These are phyloP conservation scores for Ophiodon elongatus DNA, from an alignment of 2,113 vertebrate genomes.

Conservation along the genomic window DNA sequence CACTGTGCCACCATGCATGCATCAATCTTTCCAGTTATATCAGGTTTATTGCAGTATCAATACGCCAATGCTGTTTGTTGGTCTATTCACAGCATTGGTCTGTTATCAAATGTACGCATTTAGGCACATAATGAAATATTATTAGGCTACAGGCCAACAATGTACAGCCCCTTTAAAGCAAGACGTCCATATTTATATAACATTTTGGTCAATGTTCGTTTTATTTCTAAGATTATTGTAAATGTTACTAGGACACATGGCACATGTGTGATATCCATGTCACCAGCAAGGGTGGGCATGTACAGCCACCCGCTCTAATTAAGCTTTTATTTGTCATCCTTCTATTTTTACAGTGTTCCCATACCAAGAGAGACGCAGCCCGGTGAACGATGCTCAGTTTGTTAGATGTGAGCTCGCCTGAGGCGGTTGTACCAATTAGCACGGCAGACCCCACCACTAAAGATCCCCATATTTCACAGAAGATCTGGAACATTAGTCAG, in stretches of 20 bases:
- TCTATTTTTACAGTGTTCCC: constrained; percentile 32
- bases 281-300: not conserved
- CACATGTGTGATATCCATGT: not conserved
- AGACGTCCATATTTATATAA: not conserved
- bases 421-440: constrained; percentile 75
- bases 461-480: constrained; percentile 64
- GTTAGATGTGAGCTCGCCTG: constrained; percentile 52
- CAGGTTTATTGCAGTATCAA: not conserved
- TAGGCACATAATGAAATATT: constrained; percentile 15
- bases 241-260: not conserved
- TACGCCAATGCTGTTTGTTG: constrained; percentile 2
- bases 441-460: constrained; percentile 56
- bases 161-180: constrained; percentile 11
- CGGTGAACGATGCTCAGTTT: constrained; percentile 48
- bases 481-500: constrained; percentile 62
- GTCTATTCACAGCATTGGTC: constrained; percentile 20
- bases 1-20: not conserved
- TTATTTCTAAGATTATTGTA: not conserved
- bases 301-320: constrained; percentile 38
- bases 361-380: constrained; percentile 26
- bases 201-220: not conserved
- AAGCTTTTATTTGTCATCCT: constrained; percentile 45
- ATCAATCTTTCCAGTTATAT: not conserved
- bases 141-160: constrained; percentile 5
- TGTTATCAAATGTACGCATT: not conserved